A percentile compares a stretch with the other conserved stretches of the same genome.
These are phyloP conservation scores for Dreissena rostriformis DNA, from an alignment of 1,140 invertebrate genomes.

Conservation along the genomic window DNA sequence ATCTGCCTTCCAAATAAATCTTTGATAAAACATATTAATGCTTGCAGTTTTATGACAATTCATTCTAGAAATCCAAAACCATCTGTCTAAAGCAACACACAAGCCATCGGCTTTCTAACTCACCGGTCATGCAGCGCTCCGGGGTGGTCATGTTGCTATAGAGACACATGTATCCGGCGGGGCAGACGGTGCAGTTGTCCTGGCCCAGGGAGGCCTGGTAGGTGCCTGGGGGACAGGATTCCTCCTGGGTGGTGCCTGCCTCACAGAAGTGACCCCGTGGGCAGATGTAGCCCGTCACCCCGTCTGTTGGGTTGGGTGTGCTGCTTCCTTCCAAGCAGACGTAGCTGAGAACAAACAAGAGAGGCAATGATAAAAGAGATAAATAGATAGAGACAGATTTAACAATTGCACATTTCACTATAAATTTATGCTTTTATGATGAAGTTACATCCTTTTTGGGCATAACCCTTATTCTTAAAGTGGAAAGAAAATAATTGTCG, in stretches of 20 bases:
- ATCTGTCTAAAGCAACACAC: neutral
- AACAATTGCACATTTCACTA: too few species aligned
- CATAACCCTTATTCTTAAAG: too few species aligned
- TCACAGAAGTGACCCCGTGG: constrained; percentile 75
- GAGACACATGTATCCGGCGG: constrained; percentile 74
- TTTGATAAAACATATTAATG: neutral
- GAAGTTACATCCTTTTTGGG: too few species aligned
- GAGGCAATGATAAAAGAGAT: too few species aligned
- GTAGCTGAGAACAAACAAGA: constrained; percentile 64
- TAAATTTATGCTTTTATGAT: too few species aligned
- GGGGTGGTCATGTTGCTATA: constrained; percentile 75
- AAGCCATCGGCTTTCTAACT: neutral
- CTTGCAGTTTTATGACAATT: neutral
- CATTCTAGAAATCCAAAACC: neutral
- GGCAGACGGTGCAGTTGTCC: constrained; percentile 74
- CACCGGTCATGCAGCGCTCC: constrained; percentile 70
- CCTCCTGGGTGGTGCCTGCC: constrained; percentile 68
- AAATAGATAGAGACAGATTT: too few species aligned
- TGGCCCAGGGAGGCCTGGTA: constrained; percentile 74
- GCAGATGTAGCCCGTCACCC: constrained; percentile 72
- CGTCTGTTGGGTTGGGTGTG: constrained; percentile 69
- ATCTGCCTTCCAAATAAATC: too few species aligned
- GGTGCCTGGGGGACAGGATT: constrained; percentile 75
- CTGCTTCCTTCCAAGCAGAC: constrained; percentile 76
- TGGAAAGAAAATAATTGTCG: too few species aligned